Conservation (phyloP, 1,140 invertebrate genomes). For the Whitmania pigra region DNA sequence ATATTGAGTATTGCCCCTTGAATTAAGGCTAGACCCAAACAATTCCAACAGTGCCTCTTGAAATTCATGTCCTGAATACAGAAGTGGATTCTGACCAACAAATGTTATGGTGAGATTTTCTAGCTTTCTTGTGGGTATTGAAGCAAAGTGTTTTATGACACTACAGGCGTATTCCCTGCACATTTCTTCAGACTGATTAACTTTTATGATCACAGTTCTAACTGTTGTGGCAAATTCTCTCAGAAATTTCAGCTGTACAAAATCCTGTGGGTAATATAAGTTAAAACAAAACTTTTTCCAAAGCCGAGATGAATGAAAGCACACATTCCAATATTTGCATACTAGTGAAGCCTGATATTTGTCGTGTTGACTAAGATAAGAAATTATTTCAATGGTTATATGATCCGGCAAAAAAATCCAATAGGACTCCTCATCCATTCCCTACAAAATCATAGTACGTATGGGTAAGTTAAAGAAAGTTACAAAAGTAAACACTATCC, state of each 20-base stretch:
- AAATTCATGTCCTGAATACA: conserved; percentile 33
- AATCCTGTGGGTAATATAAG: conserved; percentile 23
- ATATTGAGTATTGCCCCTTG: not conserved
- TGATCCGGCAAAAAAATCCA: conserved; percentile 27
- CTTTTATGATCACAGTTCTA: conserved; percentile 17
- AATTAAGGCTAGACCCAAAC: conserved; percentile 24
- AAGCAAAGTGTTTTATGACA: conserved; percentile 24
- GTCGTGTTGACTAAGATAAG: conserved; percentile 24
- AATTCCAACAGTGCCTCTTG: conserved; percentile 24
- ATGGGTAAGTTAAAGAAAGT: too few relatives aligned
- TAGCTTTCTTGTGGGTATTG: conserved; percentile 23
- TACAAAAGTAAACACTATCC: too few relatives aligned
- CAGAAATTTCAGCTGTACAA: conserved; percentile 16
- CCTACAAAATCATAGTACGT: too few relatives aligned
- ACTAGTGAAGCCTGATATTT: conserved; percentile 25
- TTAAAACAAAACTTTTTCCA: conserved; percentile 25
- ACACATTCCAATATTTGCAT: conserved; percentile 25
- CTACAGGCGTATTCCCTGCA: conserved; percentile 27
- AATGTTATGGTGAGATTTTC: conserved; percentile 27
- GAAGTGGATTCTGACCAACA: conserved; percentile 30
- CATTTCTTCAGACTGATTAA: conserved; percentile 20
- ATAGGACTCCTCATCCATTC: not conserved
- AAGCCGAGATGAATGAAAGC: conserved; percentile 25
- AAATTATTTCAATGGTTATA: conserved; percentile 27
- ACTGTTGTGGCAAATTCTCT: conserved; percentile 21